Base-by-base conservation (phyloP, 2,113 vertebrate species). In the Osmerus mordax region DNA sequence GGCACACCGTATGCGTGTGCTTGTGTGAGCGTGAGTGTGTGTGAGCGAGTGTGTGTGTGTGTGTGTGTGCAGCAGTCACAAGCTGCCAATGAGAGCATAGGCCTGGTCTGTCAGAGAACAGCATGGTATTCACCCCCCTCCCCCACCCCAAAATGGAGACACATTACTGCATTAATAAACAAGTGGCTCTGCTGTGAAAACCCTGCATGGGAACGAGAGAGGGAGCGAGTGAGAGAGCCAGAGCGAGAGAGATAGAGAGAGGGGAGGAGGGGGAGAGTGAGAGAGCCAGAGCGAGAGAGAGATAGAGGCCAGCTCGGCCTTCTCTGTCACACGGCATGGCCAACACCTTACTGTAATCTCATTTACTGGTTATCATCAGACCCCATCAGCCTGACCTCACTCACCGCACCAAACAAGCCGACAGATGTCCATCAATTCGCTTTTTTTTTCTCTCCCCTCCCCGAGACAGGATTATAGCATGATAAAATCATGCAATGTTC, bases 51-150 rank as follows among this genome's bases (percentile, higher is more conserved):
- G 70, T 54, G 60, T 53, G 66, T 6, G 56, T 6, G 66, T 67
- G 63, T 77, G 81, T 83, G 80, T 80, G 84, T 59, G 81, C 69
- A 55, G 77, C 76, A 86, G 90, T 89, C 92, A 91, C 88, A 90
- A 85, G 89, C 89, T 89, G 88, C 87, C 88, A 90, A 87, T 90
- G 84, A 90, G 83, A 81, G 78, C 74, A 89, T 70, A 91, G 86
- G 83, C 78, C 72, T 4, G 80, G 80, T 84, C 86, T 91, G 86
- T 91, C 77, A 82, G 79, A 76, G 84, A 87, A 90, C 90, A 90
- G 87, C 78, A 21, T 69, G 74, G 80, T 78, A 87, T 91, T 91
- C 87, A 90, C 61, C 63, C 71, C 55, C 71, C 71, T 19, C 67
- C 71, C 77, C 69, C 72, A 67, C 65, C 54, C 65, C 77, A 70